Conservation (phyloP, 2,113 vertebrate genomes). For the Sorex araneus region DNA sequence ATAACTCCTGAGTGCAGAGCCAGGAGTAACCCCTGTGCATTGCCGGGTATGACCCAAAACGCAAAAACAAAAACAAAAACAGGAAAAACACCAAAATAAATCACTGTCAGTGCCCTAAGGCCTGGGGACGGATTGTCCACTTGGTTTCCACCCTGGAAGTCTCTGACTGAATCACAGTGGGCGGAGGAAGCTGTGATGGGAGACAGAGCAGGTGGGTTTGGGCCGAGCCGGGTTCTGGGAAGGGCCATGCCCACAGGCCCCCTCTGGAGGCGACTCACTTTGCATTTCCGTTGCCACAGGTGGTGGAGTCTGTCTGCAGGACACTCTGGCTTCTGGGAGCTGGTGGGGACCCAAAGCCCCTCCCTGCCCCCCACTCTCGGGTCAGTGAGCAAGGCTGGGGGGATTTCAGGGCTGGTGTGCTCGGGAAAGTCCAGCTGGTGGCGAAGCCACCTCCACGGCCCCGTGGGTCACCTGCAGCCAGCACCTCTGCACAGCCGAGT, state of each 20-base stretch:
- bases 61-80: too few species aligned
- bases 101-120: too few species aligned
- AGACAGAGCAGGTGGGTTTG: not conserved
- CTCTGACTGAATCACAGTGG: too few species aligned
- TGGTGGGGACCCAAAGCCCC: too few species aligned
- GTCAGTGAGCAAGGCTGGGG: not conserved
- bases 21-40: too few species aligned
- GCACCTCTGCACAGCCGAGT: not conserved
- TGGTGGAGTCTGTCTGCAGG: not conserved
- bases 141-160: too few species aligned
- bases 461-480: not conserved
- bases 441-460: not conserved
- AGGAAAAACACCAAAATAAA: too few species aligned
- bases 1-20: too few species aligned
- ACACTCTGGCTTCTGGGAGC: too few species aligned
- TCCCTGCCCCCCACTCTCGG: not conserved
- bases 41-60: too few species aligned
- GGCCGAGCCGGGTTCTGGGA: not conserved
- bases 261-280: too few species aligned
- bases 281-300: not conserved
- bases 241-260: accelerated
- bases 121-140: too few species aligned
- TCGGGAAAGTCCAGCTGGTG: not conserved
- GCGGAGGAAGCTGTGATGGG: not conserved
- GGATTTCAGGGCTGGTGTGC: not conserved